phyloP scores from a whole-genome alignment of 2,888 invertebrate species.

The Pammene aurita region DNA sequence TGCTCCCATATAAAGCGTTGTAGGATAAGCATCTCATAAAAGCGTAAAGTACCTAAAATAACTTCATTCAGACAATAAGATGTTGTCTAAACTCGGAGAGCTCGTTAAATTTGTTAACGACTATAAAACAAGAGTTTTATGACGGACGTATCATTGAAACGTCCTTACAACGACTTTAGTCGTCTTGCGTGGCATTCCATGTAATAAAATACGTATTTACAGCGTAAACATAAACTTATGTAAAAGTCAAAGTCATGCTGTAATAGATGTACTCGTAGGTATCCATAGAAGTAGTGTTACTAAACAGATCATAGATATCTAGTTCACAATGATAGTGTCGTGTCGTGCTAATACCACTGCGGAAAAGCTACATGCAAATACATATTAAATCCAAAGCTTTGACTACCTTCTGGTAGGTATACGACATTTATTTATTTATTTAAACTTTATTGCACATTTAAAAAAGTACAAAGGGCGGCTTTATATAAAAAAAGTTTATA shows the following conservation, averaged over 20 bases:
- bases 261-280: no score
- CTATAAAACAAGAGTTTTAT: constrained; percentile 26
- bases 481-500: no score
- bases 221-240: not conserved
- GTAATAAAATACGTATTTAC: constrained; percentile 17
- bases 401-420: no score
- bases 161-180: constrained; percentile 25
- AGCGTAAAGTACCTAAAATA: constrained; percentile 14
- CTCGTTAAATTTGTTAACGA: constrained; percentile 31
- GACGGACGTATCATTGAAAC: constrained; percentile 26
- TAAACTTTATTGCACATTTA: no score
- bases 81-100: constrained; percentile 23
- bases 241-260: not conserved
- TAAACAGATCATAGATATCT: no score
- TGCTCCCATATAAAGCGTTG: not conserved
- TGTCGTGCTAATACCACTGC: no score
- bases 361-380: no score
- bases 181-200: not conserved
- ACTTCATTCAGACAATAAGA: constrained; percentile 13
- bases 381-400: no score
- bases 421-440: no score
- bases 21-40: not conserved
- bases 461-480: no score
- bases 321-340: no score
- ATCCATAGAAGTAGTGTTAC: no score